Conservation (phyloP, 2,888 invertebrate genomes). For the Salpingus planirostris region DNA sequence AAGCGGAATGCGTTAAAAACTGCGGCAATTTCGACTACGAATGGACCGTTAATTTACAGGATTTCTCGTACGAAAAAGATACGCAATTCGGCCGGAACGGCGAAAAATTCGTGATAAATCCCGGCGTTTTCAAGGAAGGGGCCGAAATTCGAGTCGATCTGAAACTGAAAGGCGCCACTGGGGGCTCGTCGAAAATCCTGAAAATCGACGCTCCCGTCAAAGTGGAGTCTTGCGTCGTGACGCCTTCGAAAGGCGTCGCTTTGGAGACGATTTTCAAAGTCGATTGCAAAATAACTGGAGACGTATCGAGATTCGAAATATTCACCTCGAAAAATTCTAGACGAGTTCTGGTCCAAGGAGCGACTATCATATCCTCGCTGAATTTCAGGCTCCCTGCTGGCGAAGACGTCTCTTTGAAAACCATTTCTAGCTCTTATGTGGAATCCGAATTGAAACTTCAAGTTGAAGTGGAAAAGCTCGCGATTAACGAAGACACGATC, state of each 20-base stretch:
- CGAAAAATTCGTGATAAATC: slow-evolving; percentile 8
- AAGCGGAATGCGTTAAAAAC: too few species aligned
- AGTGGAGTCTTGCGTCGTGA: slow-evolving; percentile 3
- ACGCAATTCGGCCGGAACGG: slow-evolving; percentile 10
- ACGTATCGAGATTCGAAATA: slow-evolving; percentile 1
- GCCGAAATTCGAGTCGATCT: too few species aligned
- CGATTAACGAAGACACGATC: too few species aligned
- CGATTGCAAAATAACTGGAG: slow-evolving; percentile 4
- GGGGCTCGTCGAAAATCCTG: background rate
- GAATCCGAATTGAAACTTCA: background rate
- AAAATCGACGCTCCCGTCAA: background rate
- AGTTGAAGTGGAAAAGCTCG: slow-evolving; percentile 4
- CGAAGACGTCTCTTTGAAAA: slow-evolving; percentile 1
- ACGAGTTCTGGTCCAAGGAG: slow-evolving; percentile 1
- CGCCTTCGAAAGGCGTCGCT: slow-evolving; percentile 1
- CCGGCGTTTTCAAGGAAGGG: slow-evolving; percentile 3
- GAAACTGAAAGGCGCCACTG: too few species aligned
- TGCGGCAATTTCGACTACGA: too few species aligned
- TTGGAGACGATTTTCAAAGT: slow-evolving; percentile 4
- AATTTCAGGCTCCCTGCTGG: slow-evolving; percentile 1
- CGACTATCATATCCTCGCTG: background rate
- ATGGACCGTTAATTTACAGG: slow-evolving; percentile 5
- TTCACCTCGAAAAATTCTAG: background rate
- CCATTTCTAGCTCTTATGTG: background rate
- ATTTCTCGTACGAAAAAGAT: slow-evolving; percentile 5